Base-by-base conservation (phyloP, 2,888 invertebrate genomes). In the Agrotis puta region DNA sequence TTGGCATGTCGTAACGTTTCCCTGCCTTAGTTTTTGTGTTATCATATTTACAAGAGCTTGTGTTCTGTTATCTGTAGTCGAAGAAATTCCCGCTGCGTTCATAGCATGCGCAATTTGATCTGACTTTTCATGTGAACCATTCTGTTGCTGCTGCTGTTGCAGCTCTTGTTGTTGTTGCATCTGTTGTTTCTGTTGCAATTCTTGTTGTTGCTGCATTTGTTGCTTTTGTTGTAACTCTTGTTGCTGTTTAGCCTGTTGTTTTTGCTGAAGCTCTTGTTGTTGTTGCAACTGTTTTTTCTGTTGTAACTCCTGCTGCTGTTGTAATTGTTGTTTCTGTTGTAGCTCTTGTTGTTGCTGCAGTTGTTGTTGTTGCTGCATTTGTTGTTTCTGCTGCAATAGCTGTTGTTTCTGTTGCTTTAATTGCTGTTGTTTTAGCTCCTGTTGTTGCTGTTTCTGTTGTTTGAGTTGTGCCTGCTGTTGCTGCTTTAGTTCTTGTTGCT, bases 41-140 rank as follows among this genome's bases (percentile, higher is more conserved):
- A 97, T 86, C 62, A 97, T 95, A 86, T 96, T 96, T 3, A 96
- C 96, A 57, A 97, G 87, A 22, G 96, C 93, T 43, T 94, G 92
- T 13, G 96, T 83, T 85, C 87, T 88, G 20, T 88, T 85, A 65
- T 94, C 93, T 45, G 90, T n/a, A 18, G 85, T 83, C 3, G 94
- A 88, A n/a, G 92, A 86, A 70, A 96, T 95, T 48, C 95, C 95
- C 9, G 95, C 95, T 61, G 95, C 95, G 78, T 88, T 95, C 95
- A 96, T 96, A 2, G 95, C 95, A 82, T 95, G 92, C 18, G 94
- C 95, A 47, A 96, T 92, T 89, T 95, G 95, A 81, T 95, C 94
- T 0, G 89, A 90, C 83, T 95, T 96, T 64, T 94, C 93, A 2
- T 83, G 47, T 1, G 84, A 71, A 57, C 89, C 89, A 77, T 91